Evolutionary conservation across 2,797 vertebrate genomes (phyloP).

Genomic region (Octomys mimax): DNA sequence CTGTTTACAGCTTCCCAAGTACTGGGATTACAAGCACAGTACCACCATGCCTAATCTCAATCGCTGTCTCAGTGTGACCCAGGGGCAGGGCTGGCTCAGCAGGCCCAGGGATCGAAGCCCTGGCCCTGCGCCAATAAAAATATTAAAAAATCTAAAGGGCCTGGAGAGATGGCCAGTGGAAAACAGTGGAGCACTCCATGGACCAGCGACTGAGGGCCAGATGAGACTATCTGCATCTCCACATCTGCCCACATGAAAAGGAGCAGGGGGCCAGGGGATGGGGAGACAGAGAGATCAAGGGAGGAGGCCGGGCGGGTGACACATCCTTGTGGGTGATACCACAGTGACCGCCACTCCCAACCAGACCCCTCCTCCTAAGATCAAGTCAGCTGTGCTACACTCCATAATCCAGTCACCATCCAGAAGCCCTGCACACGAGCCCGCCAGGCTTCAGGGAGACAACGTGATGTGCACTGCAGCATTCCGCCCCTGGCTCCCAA

Average conservation of each 20-base stretch:
- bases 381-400: not conserved
- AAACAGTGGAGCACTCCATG: not conserved
- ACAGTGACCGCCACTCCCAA: not conserved
- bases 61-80: no score
- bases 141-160: not conserved
- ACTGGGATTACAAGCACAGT: no score
- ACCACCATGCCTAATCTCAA: no score
- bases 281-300: not conserved
- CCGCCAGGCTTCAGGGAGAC: not conserved
- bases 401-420: not conserved
- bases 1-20: no score
- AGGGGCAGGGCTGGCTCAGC: no score
- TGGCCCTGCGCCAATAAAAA: no score
- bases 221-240: not conserved
- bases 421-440: not conserved
- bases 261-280: no score
- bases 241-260: not conserved
- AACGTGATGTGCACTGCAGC: not conserved
- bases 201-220: not conserved
- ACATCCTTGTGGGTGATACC: not conserved
- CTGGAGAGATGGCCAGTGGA: not conserved
- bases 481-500: not conserved
- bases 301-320: not conserved
- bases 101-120: no score
- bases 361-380: not conserved